Evolutionary conservation across 2,113 vertebrate genomes (phyloP), one percentile per base, ranked within the genome.

Genomic region (Polypterus bichir): DNA sequence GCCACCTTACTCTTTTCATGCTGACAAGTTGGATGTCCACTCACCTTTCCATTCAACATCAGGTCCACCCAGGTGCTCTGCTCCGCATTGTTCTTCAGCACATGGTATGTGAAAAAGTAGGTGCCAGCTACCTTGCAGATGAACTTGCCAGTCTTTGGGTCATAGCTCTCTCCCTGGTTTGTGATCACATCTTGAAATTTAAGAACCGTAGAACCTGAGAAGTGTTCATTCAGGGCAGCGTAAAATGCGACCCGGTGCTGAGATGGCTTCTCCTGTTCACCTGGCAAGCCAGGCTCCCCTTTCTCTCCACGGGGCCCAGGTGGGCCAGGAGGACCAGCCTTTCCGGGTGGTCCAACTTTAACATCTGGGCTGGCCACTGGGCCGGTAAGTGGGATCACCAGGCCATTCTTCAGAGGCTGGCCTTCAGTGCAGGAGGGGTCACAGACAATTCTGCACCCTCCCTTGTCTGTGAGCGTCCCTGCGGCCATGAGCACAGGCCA

Each of bases 381-480:
- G 3, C 69, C 60, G 9, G 65, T 55, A 3, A 74, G 62, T 3
- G 70, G 72, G 11, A 74, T 72, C 56, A 72, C 72, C 44, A 71
- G 11, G 4, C 65, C 72, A 49, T 68, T 65, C 4, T 44, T 61
- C 4, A 52, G 27, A 44, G 49, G 59, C 2, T 47, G 44, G 4
- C 59, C 59, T 46, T 60, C 49, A 48, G 54, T 6, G 47, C 57
- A 58, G 57, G 59, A 65, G 44, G 72, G 70, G 64, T 74, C 70
- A 59, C 72, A 74, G 54, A 66, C 68, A 27, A 74, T 54, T 45
- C 72, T 64, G 56, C 72, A 74, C 57, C 67, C 54, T 10, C 70
- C 68, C 47, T 2, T 27, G 27, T 27, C 27, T 27, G 27, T 2
- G 27, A 54, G 9, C 53, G n/a, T 54, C 53, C n/a, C 53, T 27